Conservation (phyloP, 1,140 invertebrate species). For the Nilaparvata lugens region DNA sequence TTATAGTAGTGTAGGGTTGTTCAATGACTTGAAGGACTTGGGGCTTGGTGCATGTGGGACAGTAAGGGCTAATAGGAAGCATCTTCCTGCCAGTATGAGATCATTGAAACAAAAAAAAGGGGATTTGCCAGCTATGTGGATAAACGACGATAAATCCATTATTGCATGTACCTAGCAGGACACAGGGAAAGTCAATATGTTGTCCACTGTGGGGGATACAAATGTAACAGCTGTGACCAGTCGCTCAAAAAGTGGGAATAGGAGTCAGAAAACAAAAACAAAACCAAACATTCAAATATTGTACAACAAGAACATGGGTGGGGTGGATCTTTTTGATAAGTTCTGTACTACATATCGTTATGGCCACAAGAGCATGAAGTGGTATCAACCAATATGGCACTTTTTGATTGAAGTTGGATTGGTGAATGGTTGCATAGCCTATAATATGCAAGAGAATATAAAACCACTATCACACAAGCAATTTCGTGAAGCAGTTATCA, state of each 20-base stretch:
- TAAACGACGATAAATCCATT: background rate
- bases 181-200: conserved; percentile 1
- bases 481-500: background rate
- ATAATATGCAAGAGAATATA: background rate
- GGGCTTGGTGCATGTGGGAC: conserved; percentile 25
- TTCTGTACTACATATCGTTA: background rate
- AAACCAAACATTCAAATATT: background rate
- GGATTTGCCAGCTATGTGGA: conserved; percentile 21
- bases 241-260: too few relatives aligned
- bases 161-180: conserved; percentile 2
- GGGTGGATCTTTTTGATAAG: conserved; percentile 1
- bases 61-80: conserved; percentile 21
- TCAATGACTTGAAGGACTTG: conserved; percentile 16
- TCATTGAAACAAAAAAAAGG: conserved; percentile 21
- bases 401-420: background rate
- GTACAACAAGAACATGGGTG: conserved; percentile 4
- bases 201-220: background rate
- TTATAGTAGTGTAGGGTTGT: conserved; percentile 21
- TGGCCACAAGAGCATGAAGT: conserved; percentile 1
- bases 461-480: background rate
- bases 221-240: background rate
- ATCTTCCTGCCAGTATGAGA: conserved; percentile 20
- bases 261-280: background rate
- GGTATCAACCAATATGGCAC: conserved; percentile 1
- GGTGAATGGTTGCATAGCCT: conserved; percentile 1